Base-by-base conservation (phyloP, 2,113 vertebrate species). In the Gracilinanus agilis region DNA sequence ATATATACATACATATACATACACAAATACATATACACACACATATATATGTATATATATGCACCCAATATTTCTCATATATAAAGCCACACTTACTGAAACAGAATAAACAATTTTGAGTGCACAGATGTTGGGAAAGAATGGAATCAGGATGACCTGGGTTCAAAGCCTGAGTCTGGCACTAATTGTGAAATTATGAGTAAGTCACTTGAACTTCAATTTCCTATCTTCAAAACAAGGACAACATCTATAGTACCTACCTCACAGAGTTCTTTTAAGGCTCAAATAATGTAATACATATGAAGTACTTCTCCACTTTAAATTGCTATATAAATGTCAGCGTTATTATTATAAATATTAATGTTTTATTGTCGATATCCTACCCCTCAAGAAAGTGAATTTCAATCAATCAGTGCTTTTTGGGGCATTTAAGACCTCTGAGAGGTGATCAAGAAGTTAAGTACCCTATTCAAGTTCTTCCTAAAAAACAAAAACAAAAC, bases 201-300 rank as follows among this genome's bases (percentile, higher is more conserved):
- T 40, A 92, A 96, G 53, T 90, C 91, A 90, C 44, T 44, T 90
- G 27, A 91, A 44, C 44, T 9, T 83, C 9, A 53, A 13, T 29
- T 91, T 96, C 94, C 94, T n/a, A 89, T 91, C 29, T 91, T 49
- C 83, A 96, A 96, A 91, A 92, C 19, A 61, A 19, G 16, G 34
- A 40, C 8, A 75, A 21, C 90, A 95, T 93, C 49, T 6, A 89
- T 53, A 34, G 93, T 90, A 55, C 75, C 96, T 61, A 95, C 16
- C 40, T 88, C 49, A 27, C 0, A 29, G 53, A 25, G 7, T 21
- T 90, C n/a, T 10, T 93, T 67, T 44, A 53, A 58, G 89, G 27
- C 90, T 61, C 44, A 94, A 96, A 61, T 53, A 44, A 67, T 11
- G 53, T 44, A 58, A 96, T 27, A 95, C 5, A 89, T 25, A 92